phyloP scores from a whole-genome alignment of 2,113 vertebrate species.

The Spilogale gracilis region DNA sequence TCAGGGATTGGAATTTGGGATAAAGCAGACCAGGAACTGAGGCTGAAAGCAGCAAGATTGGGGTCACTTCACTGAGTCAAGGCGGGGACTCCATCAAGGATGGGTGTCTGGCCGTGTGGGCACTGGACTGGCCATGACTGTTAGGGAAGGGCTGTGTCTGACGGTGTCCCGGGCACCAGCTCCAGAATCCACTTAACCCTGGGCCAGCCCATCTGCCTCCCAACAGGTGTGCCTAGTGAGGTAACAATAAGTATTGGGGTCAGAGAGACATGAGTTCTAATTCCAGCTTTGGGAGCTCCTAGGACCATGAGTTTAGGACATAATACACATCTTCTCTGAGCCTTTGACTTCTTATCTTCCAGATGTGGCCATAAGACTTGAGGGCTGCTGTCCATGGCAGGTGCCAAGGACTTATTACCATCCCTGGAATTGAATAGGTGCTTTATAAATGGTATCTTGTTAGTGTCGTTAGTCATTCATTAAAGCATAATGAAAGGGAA shows the following conservation, averaged over 20 bases:
- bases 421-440: not conserved
- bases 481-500: not conserved
- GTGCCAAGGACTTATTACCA: not conserved
- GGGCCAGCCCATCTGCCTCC: not conserved
- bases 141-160: not conserved
- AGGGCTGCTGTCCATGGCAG: not conserved
- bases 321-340: not conserved
- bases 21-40: not conserved
- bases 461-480: not conserved
- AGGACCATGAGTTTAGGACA: not conserved
- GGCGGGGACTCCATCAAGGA: not conserved
- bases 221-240: not conserved
- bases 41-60: not conserved
- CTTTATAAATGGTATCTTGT: not conserved
- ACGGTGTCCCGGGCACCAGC: too few relatives aligned
- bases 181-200: not conserved
- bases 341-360: not conserved
- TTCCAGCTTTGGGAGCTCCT: not conserved
- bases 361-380: not conserved
- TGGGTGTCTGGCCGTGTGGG: rapidly evolving
- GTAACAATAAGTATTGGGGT: not conserved
- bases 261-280: not conserved
- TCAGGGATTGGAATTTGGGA: not conserved
- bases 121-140: not conserved
- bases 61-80: not conserved